These are phyloP conservation scores for Clarias platycephalus DNA, from an alignment of 2,797 vertebrate genomes.

Conservation along the genomic window DNA sequence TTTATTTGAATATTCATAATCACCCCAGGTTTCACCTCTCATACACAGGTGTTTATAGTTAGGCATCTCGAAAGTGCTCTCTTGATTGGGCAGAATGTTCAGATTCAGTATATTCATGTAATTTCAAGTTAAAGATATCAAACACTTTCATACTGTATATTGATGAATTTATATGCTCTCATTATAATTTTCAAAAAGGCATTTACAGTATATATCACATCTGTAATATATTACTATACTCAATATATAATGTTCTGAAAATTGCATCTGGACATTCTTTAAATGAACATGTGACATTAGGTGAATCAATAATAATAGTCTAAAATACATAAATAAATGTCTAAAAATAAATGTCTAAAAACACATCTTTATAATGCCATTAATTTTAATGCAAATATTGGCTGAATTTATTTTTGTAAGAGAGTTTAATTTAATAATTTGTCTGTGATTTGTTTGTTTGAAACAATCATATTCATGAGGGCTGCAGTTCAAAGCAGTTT, in stretches of 20 bases:
- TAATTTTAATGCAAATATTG: not conserved
- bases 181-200: too few species aligned
- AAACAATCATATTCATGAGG: conserved; percentile 49
- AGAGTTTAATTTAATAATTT: not conserved
- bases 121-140: not conserved
- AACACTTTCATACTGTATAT: not conserved
- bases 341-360: not conserved
- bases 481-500: conserved; percentile 77
- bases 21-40: conserved; percentile 54
- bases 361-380: not conserved
- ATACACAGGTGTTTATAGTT: conserved; percentile 47
- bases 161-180: not conserved
- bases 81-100: conserved; percentile 21
- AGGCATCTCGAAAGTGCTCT: conserved; percentile 38
- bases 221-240: too few species aligned
- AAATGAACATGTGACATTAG: too few species aligned
- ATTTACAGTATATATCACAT: too few species aligned
- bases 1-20: conserved; percentile 60
- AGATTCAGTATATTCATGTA: not conserved
- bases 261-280: too few species aligned
- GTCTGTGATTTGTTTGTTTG: conserved; percentile 38
- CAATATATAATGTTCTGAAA: too few species aligned
- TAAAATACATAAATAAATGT: too few species aligned
- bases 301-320: too few species aligned
- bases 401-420: not conserved